Evolutionary conservation across 2,113 vertebrate species (phyloP).

Genomic region (Ceyx margarethae): DNA sequence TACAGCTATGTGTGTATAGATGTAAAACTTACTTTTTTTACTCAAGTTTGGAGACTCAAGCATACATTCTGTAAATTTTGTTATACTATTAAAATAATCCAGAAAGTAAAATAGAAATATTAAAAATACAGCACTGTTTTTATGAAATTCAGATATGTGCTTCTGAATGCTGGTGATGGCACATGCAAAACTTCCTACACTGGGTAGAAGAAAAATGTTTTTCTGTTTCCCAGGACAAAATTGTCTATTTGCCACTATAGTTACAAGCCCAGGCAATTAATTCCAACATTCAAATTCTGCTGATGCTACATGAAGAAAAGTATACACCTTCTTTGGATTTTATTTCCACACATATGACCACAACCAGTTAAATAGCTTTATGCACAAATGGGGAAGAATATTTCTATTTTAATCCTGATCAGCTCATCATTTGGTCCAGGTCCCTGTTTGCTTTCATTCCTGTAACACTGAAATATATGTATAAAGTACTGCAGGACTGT

Average conservation of each 20-base stretch:
- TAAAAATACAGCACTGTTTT: slow-evolving; percentile 15
- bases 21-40: not conserved
- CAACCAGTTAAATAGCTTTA: slow-evolving; percentile 17
- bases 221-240: slow-evolving; percentile 39
- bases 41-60: slow-evolving; percentile 4
- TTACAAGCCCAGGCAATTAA: not conserved
- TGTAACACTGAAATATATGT: slow-evolving; percentile 38
- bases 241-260: slow-evolving; percentile 1
- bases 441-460: slow-evolving; percentile 28
- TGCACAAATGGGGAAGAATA: not conserved
- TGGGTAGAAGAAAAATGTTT: not conserved
- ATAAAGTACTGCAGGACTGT: slow-evolving; percentile 51
- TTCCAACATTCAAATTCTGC: slow-evolving; percentile 49
- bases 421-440: slow-evolving; percentile 66
- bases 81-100: not conserved
- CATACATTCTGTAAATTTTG: slow-evolving; percentile 11
- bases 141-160: slow-evolving; percentile 31
- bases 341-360: slow-evolving; percentile 27
- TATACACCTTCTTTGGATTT: slow-evolving; percentile 41
- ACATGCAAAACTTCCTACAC: slow-evolving; percentile 35
- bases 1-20: not conserved
- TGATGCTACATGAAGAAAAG: slow-evolving; percentile 46
- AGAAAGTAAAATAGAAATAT: not conserved
- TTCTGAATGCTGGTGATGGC: slow-evolving; percentile 59
- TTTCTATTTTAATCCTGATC: slow-evolving; percentile 40